Conservation (phyloP, 2,113 vertebrate genomes). For the Heterochromis multidens region DNA sequence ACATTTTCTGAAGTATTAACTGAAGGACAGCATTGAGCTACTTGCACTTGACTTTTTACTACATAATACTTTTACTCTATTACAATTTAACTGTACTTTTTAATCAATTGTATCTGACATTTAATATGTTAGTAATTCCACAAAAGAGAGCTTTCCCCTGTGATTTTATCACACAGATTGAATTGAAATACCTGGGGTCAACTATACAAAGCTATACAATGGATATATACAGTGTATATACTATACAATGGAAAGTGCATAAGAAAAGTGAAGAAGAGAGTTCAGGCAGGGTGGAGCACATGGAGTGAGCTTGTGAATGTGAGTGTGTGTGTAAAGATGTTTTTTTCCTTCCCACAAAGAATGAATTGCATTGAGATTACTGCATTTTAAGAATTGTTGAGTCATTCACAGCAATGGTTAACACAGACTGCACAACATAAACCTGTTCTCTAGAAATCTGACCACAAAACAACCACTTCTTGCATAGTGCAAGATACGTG, state of each 20-base stretch:
- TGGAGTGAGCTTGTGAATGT: not conserved
- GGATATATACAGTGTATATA: too few relatives aligned
- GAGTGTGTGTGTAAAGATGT: rapidly evolving
- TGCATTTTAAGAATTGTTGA: not conserved
- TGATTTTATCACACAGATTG: not conserved
- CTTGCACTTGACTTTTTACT: too few relatives aligned
- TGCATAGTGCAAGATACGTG: not conserved
- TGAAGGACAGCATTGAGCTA: too few relatives aligned
- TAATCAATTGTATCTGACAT: too few relatives aligned
- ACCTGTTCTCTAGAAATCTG: not conserved
- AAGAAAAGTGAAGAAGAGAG: not conserved
- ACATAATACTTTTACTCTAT: too few relatives aligned
- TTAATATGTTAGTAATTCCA: not conserved
- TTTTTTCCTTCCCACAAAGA: not conserved
- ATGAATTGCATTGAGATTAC: not conserved
- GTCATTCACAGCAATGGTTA: not conserved
- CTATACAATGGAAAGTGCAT: not conserved
- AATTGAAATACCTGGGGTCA: not conserved
- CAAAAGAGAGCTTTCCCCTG: not conserved
- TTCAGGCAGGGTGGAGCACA: not conserved
- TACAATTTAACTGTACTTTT: not conserved
- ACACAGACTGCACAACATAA: not conserved
- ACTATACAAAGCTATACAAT: rapidly evolving
- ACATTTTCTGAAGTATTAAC: not conserved
- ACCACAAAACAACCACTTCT: not conserved